These are phyloP conservation scores for Cossypha heuglini DNA, from an alignment of 2,797 vertebrate genomes.

Conservation along the genomic window DNA sequence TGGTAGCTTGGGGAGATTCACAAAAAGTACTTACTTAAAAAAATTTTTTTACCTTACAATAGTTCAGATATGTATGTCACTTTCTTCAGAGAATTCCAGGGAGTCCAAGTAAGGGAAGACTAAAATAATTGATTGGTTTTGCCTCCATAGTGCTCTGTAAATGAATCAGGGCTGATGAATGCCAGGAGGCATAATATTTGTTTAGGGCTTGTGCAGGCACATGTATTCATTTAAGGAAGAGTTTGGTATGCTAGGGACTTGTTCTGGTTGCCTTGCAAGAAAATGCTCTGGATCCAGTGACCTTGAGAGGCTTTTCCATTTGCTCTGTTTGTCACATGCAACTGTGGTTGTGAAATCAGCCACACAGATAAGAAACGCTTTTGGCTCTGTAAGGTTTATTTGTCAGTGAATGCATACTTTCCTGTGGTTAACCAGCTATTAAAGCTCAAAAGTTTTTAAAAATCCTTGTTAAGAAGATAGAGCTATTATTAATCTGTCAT, in stretches of 20 bases:
- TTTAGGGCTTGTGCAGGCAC: neutral
- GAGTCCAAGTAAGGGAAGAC: neutral
- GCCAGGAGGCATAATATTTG: neutral
- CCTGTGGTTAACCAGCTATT: neutral
- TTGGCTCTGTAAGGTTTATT: neutral
- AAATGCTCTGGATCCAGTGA: neutral
- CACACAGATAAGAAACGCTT: accelerated
- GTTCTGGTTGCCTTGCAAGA: neutral
- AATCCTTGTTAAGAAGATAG: neutral
- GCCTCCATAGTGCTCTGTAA: accelerated
- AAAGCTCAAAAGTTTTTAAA: neutral
- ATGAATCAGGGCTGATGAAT: neutral
- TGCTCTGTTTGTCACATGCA: neutral
- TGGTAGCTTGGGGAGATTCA: neutral
- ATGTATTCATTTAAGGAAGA: neutral
- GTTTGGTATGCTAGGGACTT: neutral
- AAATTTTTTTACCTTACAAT: neutral
- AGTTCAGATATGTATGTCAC: neutral
- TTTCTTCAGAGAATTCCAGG: neutral
- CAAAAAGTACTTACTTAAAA: neutral
- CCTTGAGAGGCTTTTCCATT: neutral
- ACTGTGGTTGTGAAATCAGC: neutral
- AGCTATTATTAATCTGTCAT: neutral
- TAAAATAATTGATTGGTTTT: neutral
- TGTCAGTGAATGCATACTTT: neutral